Conservation (phyloP, 1,140 invertebrate genomes). For the Gonioctena quinquepunctata region DNA sequence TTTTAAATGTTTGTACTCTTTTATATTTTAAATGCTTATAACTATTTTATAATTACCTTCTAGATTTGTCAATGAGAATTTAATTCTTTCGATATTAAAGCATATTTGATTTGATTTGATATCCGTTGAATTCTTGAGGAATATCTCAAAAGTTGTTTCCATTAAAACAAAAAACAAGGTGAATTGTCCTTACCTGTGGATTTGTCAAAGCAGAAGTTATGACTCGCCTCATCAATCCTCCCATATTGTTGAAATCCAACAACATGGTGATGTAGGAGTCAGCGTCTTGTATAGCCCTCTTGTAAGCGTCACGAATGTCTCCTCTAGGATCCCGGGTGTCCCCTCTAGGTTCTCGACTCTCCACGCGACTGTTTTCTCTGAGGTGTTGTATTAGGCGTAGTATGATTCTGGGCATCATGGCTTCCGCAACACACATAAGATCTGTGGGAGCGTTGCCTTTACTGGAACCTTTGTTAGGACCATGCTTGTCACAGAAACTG, state of each 20-base stretch:
- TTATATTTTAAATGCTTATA: too few species aligned
- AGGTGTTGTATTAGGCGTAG: constrained; percentile 88
- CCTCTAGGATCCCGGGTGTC: too few species aligned
- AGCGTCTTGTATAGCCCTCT: constrained; percentile 74
- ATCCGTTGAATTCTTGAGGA: too few species aligned
- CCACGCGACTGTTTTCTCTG: constrained; percentile 69
- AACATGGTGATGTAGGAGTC: constrained; percentile 87
- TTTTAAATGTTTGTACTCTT: too few species aligned
- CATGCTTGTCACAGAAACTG: constrained; percentile 91
- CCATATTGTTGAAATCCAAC: constrained; percentile 92
- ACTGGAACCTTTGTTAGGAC: constrained; percentile 76
- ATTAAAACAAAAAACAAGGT: too few species aligned
- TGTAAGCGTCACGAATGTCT: constrained; percentile 59
- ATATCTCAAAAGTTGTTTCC: too few species aligned
- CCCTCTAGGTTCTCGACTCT: constrained; percentile 11
- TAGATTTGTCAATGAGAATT: too few species aligned
- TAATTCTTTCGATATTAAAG: too few species aligned
- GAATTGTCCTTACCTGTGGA: constrained; percentile 61
- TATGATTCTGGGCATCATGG: constrained; percentile 91
- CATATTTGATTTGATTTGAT: too few species aligned
- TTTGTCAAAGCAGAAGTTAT: constrained; percentile 90
- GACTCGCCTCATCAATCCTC: constrained; percentile 89
- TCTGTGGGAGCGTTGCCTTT: constrained; percentile 79
- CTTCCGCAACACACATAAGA: constrained; percentile 87
- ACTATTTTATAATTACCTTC: too few species aligned